These are phyloP conservation scores for Sinopyrophorus schimmeli DNA, from an alignment of 2,888 invertebrate species.

Conservation along the genomic window DNA sequence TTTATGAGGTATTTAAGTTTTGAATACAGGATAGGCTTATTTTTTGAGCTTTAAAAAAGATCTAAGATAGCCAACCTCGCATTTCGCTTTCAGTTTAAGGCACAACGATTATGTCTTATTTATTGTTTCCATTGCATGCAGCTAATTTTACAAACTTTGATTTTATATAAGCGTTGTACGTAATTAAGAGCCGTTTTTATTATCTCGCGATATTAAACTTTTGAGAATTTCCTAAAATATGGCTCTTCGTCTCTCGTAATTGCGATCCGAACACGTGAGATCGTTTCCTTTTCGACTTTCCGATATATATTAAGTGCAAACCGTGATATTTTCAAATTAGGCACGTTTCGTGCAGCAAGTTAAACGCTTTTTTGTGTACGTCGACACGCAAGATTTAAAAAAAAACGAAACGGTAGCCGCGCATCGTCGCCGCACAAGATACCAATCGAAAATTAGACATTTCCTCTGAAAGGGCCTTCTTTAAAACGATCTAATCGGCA, in stretches of 20 bases:
- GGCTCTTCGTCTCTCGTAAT: constrained; percentile 9
- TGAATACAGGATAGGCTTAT: no score
- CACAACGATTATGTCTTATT: constrained; percentile 8
- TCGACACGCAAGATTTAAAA: constrained; percentile 16
- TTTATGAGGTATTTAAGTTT: no score
- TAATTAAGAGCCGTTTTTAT: constrained; percentile 8
- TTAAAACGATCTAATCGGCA: constrained; percentile 17
- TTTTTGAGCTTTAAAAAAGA: no score
- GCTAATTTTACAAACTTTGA: neutral
- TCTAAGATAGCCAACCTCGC: no score
- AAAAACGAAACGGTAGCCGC: constrained; percentile 11
- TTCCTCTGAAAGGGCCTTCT: constrained; percentile 6
- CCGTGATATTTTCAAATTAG: constrained; percentile 11
- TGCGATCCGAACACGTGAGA: constrained; percentile 17
- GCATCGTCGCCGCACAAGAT: constrained; percentile 12
- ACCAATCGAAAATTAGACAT: constrained; percentile 19
- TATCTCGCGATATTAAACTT: constrained; percentile 1
- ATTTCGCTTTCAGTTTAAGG: no score
- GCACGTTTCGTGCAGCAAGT: constrained; percentile 14
- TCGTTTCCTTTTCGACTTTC: constrained; percentile 14
- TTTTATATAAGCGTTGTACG: constrained; percentile 5
- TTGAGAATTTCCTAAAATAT: constrained; percentile 9
- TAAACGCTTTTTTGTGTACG: constrained; percentile 20
- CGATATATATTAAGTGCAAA: constrained; percentile 9
- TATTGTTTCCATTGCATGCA: neutral